A percentile compares a stretch with the other conserved stretches of the same genome.
phyloP scores from a whole-genome alignment of 2,797 vertebrate genomes.

The Darevskia nairensis region DNA sequence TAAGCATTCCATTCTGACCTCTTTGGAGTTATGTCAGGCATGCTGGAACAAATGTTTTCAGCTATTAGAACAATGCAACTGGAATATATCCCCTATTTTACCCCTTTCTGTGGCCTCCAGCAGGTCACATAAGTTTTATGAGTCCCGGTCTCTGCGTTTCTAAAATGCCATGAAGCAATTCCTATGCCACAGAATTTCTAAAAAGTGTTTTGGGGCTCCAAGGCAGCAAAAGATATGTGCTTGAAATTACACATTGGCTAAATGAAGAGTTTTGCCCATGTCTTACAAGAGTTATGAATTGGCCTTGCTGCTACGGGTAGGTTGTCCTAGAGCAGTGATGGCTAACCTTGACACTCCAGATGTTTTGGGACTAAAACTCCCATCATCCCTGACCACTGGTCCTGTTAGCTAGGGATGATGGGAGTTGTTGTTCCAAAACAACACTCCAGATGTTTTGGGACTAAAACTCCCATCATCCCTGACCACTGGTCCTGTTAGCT shows the following conservation, averaged over 20 bases:
- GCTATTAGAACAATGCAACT: neutral
- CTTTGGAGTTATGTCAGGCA: conserved; percentile 1
- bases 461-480: too few relatives aligned
- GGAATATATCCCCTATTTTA: neutral
- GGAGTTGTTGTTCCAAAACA: too few relatives aligned
- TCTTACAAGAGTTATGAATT: neutral
- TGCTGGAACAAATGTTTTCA: conserved; percentile 30
- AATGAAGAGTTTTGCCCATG: neutral
- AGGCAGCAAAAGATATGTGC: conserved; percentile 13
- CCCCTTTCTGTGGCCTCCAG: neutral
- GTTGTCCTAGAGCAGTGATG: neutral
- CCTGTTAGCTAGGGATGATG: too few relatives aligned
- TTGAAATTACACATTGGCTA: neutral
- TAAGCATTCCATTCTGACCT: neutral
- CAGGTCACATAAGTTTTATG: neutral
- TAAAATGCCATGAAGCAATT: neutral
- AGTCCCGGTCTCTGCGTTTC: neutral
- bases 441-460: too few relatives aligned
- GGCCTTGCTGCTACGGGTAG: too few relatives aligned
- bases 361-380: too few relatives aligned
- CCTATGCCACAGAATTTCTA: neutral
- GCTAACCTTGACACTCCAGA: too few relatives aligned
- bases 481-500: too few relatives aligned
- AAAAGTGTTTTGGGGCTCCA: neutral
- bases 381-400: too few relatives aligned